Evolutionary conservation across 53 echinoderm and acorn worm species (phyloP).

Genomic region (Crossaster papposus): DNA sequence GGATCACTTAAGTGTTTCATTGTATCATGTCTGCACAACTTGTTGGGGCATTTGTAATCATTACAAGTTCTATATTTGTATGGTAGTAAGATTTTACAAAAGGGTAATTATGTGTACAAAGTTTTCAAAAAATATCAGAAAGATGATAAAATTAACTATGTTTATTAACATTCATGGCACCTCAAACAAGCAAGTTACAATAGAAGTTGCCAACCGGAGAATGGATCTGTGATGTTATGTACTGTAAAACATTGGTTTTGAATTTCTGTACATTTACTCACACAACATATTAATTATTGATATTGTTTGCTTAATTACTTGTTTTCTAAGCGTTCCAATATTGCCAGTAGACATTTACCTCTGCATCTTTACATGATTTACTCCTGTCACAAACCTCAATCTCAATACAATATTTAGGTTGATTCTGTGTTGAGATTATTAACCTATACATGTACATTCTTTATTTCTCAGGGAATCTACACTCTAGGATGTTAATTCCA

Average conservation of each 20-base stretch:
- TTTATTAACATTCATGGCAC: constrained; percentile 1
- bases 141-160: constrained; percentile 13
- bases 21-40: constrained; percentile 12
- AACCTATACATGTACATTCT: not conserved
- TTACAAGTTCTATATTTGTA: constrained; percentile 53
- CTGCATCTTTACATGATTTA: not conserved
- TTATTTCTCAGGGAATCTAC: not conserved
- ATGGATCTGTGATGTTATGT: not conserved
- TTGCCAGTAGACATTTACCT: no score
- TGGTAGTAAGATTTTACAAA: constrained; percentile 35
- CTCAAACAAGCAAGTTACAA: not conserved
- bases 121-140: constrained; percentile 34
- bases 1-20: not conserved
- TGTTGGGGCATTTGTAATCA: not conserved
- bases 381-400: not conserved
- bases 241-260: not conserved
- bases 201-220: not conserved
- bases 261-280: not conserved
- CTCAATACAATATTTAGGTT: not conserved
- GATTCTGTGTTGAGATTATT: not conserved
- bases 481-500: not conserved
- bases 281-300: not conserved
- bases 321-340: not conserved
- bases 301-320: not conserved
- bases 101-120: constrained; percentile 30